A percentile compares a stretch with the other conserved stretches of the same genome.
Evolutionary conservation across 2,113 vertebrate species (phyloP).

Genomic region (Morone saxatilis): DNA sequence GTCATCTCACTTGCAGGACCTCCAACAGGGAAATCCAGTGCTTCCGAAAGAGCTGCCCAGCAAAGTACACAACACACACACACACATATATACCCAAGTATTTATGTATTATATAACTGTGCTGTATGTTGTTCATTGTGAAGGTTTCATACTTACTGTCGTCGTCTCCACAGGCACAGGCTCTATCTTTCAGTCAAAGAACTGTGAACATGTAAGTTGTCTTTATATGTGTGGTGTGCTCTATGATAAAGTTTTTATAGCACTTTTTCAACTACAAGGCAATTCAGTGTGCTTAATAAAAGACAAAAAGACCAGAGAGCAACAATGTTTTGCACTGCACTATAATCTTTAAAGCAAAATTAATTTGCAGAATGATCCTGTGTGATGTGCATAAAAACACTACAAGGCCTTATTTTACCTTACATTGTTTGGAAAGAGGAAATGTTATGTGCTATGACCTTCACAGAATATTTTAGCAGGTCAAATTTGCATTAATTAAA

Average conservation of each 20-base stretch:
- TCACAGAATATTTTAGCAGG: neutral
- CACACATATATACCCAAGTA: neutral
- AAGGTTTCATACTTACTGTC: neutral
- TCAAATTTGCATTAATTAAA: neutral
- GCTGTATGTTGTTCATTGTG: neutral
- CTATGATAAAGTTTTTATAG: too few species aligned
- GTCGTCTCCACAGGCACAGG: slow-evolving; percentile 82
- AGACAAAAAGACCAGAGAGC: too few species aligned
- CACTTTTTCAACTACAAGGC: too few species aligned
- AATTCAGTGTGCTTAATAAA: too few species aligned
- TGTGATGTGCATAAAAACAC: neutral
- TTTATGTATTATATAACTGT: neutral
- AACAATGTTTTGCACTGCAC: too few species aligned
- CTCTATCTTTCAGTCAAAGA: slow-evolving; percentile 86
- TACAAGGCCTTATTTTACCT: neutral
- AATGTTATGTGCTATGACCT: neutral
- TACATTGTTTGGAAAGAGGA: neutral
- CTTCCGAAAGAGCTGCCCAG: slow-evolving; percentile 86
- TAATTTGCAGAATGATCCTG: too few species aligned
- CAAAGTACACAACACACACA: slow-evolving; percentile 83
- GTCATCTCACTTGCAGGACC: slow-evolving; percentile 93
- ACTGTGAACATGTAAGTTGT: slow-evolving; percentile 89
- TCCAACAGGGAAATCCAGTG: slow-evolving; percentile 85
- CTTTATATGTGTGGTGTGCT: neutral
- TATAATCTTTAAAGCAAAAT: too few species aligned